Percentiles rank a stretch among this genome's conserved stretches.
Evolutionary conservation across 2,888 invertebrate genomes (phyloP).

Genomic region (Lissocephala sabroskyi): DNA sequence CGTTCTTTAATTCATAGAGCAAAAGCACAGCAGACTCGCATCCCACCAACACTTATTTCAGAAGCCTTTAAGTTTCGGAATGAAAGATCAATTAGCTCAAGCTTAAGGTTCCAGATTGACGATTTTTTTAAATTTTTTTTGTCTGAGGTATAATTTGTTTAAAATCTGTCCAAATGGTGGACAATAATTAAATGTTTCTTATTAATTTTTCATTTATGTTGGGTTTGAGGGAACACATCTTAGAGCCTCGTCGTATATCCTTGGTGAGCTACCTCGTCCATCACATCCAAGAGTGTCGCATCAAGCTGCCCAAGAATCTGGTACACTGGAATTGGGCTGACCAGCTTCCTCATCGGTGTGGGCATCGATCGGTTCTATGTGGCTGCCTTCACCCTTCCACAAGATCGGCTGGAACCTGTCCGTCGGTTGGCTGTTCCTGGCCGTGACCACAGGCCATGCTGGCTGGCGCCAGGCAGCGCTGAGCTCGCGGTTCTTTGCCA

Average conservation of each 20-base stretch:
- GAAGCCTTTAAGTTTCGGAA: too few relatives aligned
- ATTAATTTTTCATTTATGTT: too few relatives aligned
- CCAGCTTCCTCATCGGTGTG: constrained; percentile 71
- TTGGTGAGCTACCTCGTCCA: constrained; percentile 81
- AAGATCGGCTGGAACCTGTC: constrained; percentile 80
- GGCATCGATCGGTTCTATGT: constrained; percentile 78
- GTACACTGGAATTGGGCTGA: constrained; percentile 64
- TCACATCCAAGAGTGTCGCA: constrained; percentile 76
- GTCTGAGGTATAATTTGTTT: too few relatives aligned
- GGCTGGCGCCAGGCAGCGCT: constrained; percentile 70
- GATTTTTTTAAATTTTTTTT: too few relatives aligned
- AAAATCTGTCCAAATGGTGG: too few relatives aligned
- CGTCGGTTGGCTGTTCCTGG: constrained; percentile 79
- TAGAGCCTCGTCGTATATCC: constrained; percentile 80
- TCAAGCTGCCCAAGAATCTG: constrained; percentile 69
- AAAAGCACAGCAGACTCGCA: too few relatives aligned
- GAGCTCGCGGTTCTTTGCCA: constrained; percentile 74
- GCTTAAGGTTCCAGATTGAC: too few relatives aligned
- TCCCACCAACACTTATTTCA: too few relatives aligned
- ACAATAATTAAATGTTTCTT: too few relatives aligned
- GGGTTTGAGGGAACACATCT: too few relatives aligned
- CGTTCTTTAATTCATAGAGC: too few relatives aligned
- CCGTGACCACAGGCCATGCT: constrained; percentile 79
- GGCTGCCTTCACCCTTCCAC: constrained; percentile 77
- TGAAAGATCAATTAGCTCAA: too few relatives aligned